These are phyloP conservation scores for Todus mexicanus DNA, from an alignment of 2,797 vertebrate species.

Conservation along the genomic window DNA sequence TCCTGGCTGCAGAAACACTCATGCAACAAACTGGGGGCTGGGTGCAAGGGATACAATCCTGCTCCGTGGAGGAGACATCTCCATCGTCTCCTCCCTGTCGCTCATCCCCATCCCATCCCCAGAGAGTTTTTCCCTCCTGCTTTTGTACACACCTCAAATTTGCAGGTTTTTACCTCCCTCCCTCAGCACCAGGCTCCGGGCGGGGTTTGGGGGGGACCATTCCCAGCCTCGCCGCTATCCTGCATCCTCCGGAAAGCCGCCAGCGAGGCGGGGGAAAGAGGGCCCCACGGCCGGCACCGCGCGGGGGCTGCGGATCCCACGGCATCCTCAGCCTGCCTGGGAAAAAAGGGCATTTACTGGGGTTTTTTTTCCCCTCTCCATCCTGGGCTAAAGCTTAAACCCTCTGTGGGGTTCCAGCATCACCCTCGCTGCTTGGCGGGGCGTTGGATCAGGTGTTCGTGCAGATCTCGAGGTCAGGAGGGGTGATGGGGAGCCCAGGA, in stretches of 20 bases:
- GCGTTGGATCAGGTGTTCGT: fast-evolving
- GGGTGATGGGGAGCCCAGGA: fast-evolving
- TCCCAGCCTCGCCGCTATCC: background rate
- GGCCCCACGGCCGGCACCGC: background rate
- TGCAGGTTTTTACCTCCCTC: background rate
- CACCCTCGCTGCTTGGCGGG: background rate
- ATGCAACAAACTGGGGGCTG: fast-evolving
- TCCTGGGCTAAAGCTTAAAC: background rate
- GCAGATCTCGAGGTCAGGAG: background rate
- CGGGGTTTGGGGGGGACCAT: background rate
- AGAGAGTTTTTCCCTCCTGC: fast-evolving
- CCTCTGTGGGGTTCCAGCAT: background rate
- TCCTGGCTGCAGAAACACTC: background rate
- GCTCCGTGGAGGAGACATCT: background rate
- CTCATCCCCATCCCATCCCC: background rate
- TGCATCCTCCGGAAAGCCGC: background rate
- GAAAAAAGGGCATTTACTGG: too few relatives aligned
- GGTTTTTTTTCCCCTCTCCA: too few relatives aligned
- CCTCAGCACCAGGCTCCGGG: fast-evolving
- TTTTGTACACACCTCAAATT: background rate
- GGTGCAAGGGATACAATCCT: background rate
- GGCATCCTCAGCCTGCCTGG: background rate
- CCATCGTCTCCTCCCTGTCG: background rate
- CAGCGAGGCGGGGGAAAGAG: background rate
- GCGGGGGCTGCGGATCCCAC: background rate